Conservation (phyloP, 2,888 invertebrate genomes). For the Neria commutata region DNA sequence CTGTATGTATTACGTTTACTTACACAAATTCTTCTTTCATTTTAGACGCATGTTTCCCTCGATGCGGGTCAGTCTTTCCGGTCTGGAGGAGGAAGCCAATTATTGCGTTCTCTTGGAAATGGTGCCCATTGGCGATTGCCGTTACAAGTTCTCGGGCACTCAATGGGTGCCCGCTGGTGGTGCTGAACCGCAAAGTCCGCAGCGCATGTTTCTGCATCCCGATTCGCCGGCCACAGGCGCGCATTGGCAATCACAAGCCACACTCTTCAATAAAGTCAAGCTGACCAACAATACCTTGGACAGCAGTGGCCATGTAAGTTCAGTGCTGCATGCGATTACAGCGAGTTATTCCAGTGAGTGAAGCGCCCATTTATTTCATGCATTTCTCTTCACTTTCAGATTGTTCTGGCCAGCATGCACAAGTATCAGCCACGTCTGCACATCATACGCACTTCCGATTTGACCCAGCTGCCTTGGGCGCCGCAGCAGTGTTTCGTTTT, state of each 20-base stretch:
- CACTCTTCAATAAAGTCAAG: slow-evolving; percentile 83
- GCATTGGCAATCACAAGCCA: slow-evolving; percentile 84
- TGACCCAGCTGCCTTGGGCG: slow-evolving; percentile 73
- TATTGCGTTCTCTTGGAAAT: slow-evolving; percentile 86
- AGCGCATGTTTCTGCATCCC: slow-evolving; percentile 81
- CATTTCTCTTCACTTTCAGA: slow-evolving; percentile 64
- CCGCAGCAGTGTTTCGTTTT: slow-evolving; percentile 73
- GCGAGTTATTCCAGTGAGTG: not conserved
- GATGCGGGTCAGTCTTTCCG: slow-evolving; percentile 75
- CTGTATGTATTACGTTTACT: not conserved
- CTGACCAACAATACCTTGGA: slow-evolving; percentile 86
- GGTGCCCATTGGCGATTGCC: slow-evolving; percentile 75
- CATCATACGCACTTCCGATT: slow-evolving; percentile 80
- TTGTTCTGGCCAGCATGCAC: slow-evolving; percentile 95
- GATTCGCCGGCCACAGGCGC: slow-evolving; percentile 86
- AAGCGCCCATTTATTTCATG: not conserved
- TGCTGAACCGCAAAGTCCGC: slow-evolving; percentile 80
- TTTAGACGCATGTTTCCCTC: slow-evolving; percentile 92
- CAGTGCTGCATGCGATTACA: not conserved
- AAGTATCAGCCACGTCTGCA: slow-evolving; percentile 91
- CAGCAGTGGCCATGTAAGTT: slow-evolving; percentile 77
- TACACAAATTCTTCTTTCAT: slow-evolving; percentile 16
- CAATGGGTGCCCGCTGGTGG: slow-evolving; percentile 89
- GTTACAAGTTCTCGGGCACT: slow-evolving; percentile 82
- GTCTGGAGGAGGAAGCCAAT: slow-evolving; percentile 78